Conservation (phyloP, 37 sponge, comb jelly and placozoan species). For the Amphimedon queenslandica region DNA sequence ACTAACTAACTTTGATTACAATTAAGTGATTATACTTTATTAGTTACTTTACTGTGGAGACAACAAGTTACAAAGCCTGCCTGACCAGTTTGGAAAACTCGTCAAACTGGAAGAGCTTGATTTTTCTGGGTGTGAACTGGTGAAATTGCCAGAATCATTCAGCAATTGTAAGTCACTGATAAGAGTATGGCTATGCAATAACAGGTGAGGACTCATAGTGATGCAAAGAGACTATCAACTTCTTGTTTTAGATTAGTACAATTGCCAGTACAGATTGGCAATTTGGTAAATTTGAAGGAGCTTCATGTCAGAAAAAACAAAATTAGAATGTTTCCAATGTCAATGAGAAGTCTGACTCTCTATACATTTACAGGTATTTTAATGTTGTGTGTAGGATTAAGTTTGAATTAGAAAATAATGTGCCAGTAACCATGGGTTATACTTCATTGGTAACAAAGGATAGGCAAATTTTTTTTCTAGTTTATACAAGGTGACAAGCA, state of each 20-base stretch:
- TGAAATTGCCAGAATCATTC: conserved; percentile 53
- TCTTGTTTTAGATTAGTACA: conserved; percentile 24
- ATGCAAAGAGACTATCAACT: neutral
- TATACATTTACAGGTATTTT: conserved; percentile 68
- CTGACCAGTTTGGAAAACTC: conserved; percentile 47
- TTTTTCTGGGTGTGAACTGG: conserved; percentile 56
- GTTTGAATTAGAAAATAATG: too few species aligned
- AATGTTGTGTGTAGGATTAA: too few species aligned
- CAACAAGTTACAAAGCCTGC: conserved; percentile 51
- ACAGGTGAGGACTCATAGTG: conserved; percentile 29
- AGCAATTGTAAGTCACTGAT: conserved; percentile 41
- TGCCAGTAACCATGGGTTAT: too few species aligned
- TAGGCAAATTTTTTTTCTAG: too few species aligned
- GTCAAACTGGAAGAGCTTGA: conserved; percentile 56
- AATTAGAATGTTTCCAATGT: conserved; percentile 50
- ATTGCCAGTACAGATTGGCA: conserved; percentile 56
- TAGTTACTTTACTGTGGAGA: conserved; percentile 70
- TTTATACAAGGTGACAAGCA: too few species aligned
- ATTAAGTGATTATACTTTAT: neutral
- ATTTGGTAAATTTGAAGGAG: conserved; percentile 48
- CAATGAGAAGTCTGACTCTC: conserved; percentile 37
- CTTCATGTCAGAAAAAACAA: conserved; percentile 62
- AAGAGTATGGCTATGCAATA: conserved; percentile 66
- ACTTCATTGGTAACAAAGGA: too few species aligned
- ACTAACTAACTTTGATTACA: neutral